These are phyloP conservation scores for Meiosimyza decipiens DNA, from an alignment of 2,888 invertebrate species.

Conservation along the genomic window DNA sequence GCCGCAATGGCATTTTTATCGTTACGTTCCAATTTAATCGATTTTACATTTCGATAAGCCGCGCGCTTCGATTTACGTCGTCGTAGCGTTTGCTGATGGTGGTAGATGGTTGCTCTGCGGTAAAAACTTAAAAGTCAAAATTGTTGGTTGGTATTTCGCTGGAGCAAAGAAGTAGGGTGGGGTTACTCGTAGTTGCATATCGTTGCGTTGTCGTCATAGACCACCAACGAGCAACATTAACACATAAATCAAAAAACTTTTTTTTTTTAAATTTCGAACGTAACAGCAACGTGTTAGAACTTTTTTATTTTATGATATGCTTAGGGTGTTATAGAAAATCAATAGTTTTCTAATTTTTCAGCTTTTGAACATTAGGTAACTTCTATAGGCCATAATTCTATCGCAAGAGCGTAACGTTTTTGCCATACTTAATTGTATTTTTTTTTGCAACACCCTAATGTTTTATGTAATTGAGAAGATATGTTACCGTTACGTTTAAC, in stretches of 20 bases:
- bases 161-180: not conserved
- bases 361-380: too few relatives aligned
- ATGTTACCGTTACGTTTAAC: too few relatives aligned
- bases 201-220: not conserved
- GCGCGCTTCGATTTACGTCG: constrained; percentile 31
- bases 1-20: constrained; percentile 17
- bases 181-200: not conserved
- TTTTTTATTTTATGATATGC: too few relatives aligned
- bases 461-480: too few relatives aligned
- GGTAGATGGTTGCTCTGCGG: constrained; percentile 17
- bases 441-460: too few relatives aligned
- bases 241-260: constrained; percentile 40
- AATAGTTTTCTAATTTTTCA: too few relatives aligned
- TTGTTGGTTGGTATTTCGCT: constrained; percentile 5
- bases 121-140: constrained; percentile 23
- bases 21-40: constrained; percentile 46
- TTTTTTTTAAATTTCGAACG: constrained; percentile 26
- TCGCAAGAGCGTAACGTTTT: too few relatives aligned
- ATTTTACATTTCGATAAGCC: constrained; percentile 50
- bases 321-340: too few relatives aligned
- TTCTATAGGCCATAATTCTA: too few relatives aligned
- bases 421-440: too few relatives aligned
- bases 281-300: too few relatives aligned
- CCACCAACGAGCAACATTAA: constrained; percentile 29
- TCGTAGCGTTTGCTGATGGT: not conserved